Percentiles rank a stretch among this genome's conserved stretches.
These are phyloP conservation scores for Apamea epomidion DNA, from an alignment of 2,888 invertebrate genomes.

Conservation along the genomic window DNA sequence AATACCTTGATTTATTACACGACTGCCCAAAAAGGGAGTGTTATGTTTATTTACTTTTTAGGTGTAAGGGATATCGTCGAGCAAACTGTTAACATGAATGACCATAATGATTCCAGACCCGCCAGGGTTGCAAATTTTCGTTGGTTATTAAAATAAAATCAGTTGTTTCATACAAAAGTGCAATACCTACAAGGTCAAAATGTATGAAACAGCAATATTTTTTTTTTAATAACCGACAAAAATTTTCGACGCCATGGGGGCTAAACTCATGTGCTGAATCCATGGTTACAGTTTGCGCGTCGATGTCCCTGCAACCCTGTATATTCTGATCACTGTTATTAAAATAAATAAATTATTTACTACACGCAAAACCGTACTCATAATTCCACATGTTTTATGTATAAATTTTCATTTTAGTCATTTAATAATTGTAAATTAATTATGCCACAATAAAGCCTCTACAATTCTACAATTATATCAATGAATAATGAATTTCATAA, in stretches of 20 bases:
- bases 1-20: background rate
- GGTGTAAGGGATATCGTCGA: background rate
- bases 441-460: constrained; percentile 13
- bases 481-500: constrained; percentile 10
- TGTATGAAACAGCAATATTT: too few species aligned
- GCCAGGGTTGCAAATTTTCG: background rate
- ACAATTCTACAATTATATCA: constrained; percentile 6
- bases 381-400: background rate
- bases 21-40: background rate
- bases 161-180: background rate
- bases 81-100: background rate
- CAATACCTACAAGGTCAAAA: background rate
- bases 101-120: background rate
- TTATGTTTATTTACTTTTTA: background rate
- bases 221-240: background rate
- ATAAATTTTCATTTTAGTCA: background rate
- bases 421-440: background rate
- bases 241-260: too few species aligned
- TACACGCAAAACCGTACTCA: too few species aligned
- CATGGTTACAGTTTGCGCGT: background rate
- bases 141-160: background rate
- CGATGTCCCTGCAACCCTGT: too few species aligned
- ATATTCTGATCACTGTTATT: background rate
- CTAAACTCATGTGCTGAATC: background rate
- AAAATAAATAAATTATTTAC: background rate